These are phyloP conservation scores for Scyliorhinus canicula DNA, from an alignment of 2,797 vertebrate genomes.

Conservation along the genomic window DNA sequence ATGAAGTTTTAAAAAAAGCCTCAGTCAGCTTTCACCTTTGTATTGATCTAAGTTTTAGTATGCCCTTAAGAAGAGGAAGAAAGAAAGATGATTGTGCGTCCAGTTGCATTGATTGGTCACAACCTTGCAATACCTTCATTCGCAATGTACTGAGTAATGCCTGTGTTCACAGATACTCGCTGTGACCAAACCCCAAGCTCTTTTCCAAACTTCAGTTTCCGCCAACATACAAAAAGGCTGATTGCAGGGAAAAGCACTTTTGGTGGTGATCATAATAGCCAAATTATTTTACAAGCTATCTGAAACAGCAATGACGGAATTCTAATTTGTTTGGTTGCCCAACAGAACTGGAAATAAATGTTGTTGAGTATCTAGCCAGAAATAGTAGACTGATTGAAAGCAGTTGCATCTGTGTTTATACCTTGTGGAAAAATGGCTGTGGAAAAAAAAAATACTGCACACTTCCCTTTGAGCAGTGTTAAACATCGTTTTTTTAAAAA, in stretches of 20 bases:
- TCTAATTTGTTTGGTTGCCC: neutral
- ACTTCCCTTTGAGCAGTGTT: neutral
- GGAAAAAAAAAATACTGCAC: too few species aligned
- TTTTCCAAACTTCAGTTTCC: neutral
- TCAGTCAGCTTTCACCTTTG: neutral
- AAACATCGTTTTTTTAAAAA: neutral
- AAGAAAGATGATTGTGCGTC: neutral
- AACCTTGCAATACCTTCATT: neutral
- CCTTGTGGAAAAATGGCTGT: neutral
- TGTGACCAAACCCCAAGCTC: neutral
- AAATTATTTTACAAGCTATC: neutral
- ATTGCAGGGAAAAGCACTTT: neutral
- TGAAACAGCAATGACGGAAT: neutral
- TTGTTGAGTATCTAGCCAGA: neutral
- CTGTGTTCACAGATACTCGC: neutral
- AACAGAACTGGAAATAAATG: neutral
- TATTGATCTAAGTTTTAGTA: neutral
- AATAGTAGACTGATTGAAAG: slow-evolving; percentile 32
- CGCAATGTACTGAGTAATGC: too few species aligned
- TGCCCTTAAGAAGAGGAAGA: neutral
- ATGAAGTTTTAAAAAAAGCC: neutral
- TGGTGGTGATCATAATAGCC: too few species aligned
- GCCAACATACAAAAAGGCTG: too few species aligned
- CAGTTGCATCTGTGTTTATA: slow-evolving; percentile 12
- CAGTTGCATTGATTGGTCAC: neutral